Evolutionary conservation across 2,797 vertebrate species (phyloP).

Genomic region (Triplophysa bombifrons): DNA sequence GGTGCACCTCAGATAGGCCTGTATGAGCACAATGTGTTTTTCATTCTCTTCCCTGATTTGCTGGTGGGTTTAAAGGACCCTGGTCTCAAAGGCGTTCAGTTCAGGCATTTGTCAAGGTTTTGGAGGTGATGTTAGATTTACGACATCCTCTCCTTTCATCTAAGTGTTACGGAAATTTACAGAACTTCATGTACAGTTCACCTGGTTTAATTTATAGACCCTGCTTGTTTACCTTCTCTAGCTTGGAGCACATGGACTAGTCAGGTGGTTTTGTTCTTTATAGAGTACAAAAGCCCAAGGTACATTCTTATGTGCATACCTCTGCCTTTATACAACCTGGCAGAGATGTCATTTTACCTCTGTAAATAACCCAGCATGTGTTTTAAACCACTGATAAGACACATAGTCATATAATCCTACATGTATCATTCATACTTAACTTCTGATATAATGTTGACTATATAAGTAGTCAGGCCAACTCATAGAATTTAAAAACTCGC

Average conservation of each 20-base stretch:
- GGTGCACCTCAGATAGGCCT: too few species aligned
- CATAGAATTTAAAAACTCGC: conserved; percentile 38
- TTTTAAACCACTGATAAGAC: not conserved
- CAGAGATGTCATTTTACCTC: not conserved
- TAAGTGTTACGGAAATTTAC: not conserved
- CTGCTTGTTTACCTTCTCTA: not conserved
- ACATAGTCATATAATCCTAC: not conserved
- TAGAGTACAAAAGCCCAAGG: not conserved
- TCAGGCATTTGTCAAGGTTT: not conserved
- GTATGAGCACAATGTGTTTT: not conserved
- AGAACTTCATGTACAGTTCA: not conserved
- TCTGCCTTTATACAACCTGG: not conserved
- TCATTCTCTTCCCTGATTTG: not conserved
- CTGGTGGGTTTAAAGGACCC: too few species aligned
- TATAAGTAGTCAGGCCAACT: not conserved
- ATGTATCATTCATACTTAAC: not conserved
- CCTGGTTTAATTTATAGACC: not conserved
- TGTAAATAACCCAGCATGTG: conserved; percentile 8
- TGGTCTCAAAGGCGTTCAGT: not conserved
- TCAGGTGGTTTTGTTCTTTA: conserved; percentile 16
- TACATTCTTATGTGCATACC: not conserved
- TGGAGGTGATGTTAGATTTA: not conserved
- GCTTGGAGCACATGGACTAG: not conserved
- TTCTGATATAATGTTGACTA: not conserved
- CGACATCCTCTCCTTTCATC: not conserved